Base-by-base conservation (phyloP, 2,888 invertebrate species). In the Tachina lurida region DNA sequence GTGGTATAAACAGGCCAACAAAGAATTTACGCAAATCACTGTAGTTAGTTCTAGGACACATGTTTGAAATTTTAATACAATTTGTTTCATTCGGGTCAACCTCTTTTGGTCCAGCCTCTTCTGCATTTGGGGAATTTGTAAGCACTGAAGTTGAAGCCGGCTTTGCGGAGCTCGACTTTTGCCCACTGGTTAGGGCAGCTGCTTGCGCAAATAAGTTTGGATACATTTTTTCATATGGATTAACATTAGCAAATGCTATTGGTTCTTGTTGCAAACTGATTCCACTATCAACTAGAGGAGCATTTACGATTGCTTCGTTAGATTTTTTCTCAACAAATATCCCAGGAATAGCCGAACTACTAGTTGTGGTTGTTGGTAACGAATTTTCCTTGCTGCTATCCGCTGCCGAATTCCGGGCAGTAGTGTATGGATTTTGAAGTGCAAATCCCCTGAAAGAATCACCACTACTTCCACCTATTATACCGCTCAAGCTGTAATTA, bases 1-100 rank as follows among this genome's bases (percentile, higher is more conserved):
- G 96, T 62, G 96, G 95, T 83, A 98, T 96, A 87, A 94, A 94
- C 60, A 95, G 92, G 60, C 96, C 96, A 8, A 95, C 94, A 92
- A 98, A 98, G 89, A 98, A 96, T 75, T 96, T 95, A 13, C 97
- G 94, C 0, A 98, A 94, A 90, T 98, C 98, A 54, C 95, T 95
- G 91, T 97, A 97, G 62, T 95, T 95, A 1, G 96, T 96, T 89
- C 94, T 95, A 19, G 95, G 94, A 7, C 97, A 96, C 90, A 98
- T 94, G 88, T 96, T 95, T 41, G 94, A 94, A 8, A 97, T 93
- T 89, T 96, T 96, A 3, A 98, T 94, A 90, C 97, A 96, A 85
- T 89, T 91, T 17, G 82, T 70, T 41, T 87, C 84, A 9, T 68
- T 70, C 8, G 68, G 71, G 17, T 86, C 87, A 12, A 87, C 70